Evolutionary conservation across 35 echinoderm and acorn worm genomes (phyloP), one percentile per base, ranked within the genome.

Genomic region (Hemicentrotus pulcherrimus): DNA sequence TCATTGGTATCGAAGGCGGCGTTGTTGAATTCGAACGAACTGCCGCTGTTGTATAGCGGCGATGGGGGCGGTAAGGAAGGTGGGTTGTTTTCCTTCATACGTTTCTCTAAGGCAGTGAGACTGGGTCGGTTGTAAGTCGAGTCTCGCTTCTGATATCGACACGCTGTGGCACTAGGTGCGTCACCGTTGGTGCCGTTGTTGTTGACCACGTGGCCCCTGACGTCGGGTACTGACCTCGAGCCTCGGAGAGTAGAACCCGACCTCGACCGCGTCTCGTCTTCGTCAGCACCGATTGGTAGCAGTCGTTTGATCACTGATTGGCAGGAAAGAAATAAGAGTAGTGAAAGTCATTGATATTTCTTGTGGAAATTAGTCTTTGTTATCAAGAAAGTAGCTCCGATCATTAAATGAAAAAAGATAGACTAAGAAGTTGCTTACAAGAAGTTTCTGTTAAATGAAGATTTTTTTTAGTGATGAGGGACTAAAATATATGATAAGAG

Each of bases 1-100:
- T 93, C 91, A 58, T 47, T 47, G 14, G 10, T 9, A 47, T 93
- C 48, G 91, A 50, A 93, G 46, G 91, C 91, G 91, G 91, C 91
- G 30, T 93, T 93, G 46, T 93, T 47, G 91, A 50, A 93, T 46
- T 93, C 30, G 91, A 93, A 93, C 48, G 46, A 32, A 28, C 16
- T 47, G 30, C 46, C 46, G 88, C 19, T 90, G 88, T 90, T 35
- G 88, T 33, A 33, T 18, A 45, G 14, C 88, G 88, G 88, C 33
- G 46, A 47, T 28, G 88, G 88, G 18, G 46, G 46, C 11, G 88
- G 88, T 78, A 78, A 78, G 19, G 65, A 4, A 78, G 65, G 65
- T 78, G 65, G 65, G 28, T 78, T 78, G 19, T 47, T 47, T 33
- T 33, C 32, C 14, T 90, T 90, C 88, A 90, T 33, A 8, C 88